Evolutionary conservation across 2,888 invertebrate species (phyloP).

Genomic region (Stenodema calcarata): DNA sequence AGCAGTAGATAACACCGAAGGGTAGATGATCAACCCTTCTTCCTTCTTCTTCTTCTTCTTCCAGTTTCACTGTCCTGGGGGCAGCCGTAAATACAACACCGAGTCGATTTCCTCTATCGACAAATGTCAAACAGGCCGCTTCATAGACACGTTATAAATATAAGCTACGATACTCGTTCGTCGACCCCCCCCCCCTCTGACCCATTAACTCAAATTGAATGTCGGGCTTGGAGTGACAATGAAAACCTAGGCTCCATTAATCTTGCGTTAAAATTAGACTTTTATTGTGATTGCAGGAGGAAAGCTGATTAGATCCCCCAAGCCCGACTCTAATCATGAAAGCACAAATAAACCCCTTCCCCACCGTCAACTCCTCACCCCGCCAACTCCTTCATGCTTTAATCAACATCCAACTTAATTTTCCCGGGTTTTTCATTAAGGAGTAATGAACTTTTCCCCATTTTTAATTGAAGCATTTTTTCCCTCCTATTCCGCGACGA

Average conservation of each 20-base stretch:
- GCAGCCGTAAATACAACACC: no score
- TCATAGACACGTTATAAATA: no score
- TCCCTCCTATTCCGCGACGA: neutral
- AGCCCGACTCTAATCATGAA: conserved; percentile 46
- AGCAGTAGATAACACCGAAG: no score
- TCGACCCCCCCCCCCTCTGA: neutral
- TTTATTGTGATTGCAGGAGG: conserved; percentile 49
- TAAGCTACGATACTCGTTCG: no score
- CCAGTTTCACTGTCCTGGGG: no score
- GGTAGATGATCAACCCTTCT: no score
- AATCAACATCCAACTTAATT: conserved; percentile 49
- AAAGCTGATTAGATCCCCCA: conserved; percentile 45
- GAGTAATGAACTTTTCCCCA: conserved; percentile 45
- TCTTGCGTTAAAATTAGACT: conserved; percentile 48
- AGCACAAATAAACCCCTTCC: conserved; percentile 42
- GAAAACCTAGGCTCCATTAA: conserved; percentile 41
- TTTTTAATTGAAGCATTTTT: conserved; percentile 41
- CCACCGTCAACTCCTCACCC: no score
- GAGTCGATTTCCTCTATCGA: no score
- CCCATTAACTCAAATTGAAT: conserved; percentile 37
- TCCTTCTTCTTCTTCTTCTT: no score
- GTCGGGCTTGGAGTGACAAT: conserved; percentile 30
- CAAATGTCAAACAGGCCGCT: no score
- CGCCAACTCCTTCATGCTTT: conserved; percentile 4
- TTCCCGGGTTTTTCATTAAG: conserved; percentile 48